These are phyloP conservation scores for Capromys pilorides DNA, from an alignment of 2,797 vertebrate genomes.

Conservation along the genomic window DNA sequence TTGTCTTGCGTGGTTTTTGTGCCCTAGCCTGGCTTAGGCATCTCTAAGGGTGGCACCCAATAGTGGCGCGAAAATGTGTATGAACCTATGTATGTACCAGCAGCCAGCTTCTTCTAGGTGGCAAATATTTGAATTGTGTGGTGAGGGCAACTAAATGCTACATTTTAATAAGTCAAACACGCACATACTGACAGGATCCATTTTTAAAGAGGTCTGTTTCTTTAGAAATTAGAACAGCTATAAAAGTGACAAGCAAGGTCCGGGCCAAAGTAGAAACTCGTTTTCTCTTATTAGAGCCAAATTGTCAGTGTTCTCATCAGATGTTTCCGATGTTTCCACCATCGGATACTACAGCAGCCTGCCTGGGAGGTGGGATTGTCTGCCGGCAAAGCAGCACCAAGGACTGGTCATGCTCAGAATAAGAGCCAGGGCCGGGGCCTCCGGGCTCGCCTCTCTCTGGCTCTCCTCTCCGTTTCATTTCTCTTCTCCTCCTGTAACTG, in stretches of 20 bases:
- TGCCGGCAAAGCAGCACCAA: slow-evolving; percentile 5
- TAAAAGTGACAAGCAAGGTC: slow-evolving; percentile 85
- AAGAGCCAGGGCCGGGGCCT: neutral
- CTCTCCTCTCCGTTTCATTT: neutral
- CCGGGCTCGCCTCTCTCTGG: neutral
- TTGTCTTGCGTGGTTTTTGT: slow-evolving; percentile 81
- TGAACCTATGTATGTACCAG: slow-evolving; percentile 85
- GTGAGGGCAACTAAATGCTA: slow-evolving; percentile 86
- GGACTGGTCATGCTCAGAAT: neutral
- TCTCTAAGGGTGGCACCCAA: slow-evolving; percentile 81
- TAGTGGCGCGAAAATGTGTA: slow-evolving; percentile 87
- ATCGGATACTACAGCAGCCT: neutral
- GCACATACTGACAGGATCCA: slow-evolving; percentile 82
- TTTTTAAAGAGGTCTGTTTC: slow-evolving; percentile 84
- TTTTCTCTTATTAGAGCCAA: slow-evolving; percentile 83
- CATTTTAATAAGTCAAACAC: slow-evolving; percentile 82
- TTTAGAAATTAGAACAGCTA: slow-evolving; percentile 82
- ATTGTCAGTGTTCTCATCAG: slow-evolving; percentile 69
- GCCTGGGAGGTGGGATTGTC: neutral
- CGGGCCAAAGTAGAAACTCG: slow-evolving; percentile 77
- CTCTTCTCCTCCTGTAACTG: neutral
- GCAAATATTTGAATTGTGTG: slow-evolving; percentile 80
- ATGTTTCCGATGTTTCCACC: slow-evolving; percentile 75
- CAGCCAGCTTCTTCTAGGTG: slow-evolving; percentile 83
- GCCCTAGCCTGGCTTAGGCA: slow-evolving; percentile 79